Conservation (phyloP, 2,888 invertebrate species). For the Eupithecia abbreviata region DNA sequence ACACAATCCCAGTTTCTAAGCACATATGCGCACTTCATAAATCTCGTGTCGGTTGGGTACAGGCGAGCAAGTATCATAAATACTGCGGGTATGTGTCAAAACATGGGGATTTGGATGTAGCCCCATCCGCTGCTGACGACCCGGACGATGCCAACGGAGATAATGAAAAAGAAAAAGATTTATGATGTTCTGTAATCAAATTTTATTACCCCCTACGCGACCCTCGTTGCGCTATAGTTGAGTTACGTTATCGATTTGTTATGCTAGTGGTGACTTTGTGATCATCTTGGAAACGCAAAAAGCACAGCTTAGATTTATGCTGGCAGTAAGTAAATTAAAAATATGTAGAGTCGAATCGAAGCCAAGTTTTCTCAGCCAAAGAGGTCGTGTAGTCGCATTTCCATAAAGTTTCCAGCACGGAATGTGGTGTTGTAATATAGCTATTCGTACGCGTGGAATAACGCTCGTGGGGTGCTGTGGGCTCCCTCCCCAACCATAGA, state of each 20-base stretch:
- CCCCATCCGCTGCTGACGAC: constrained; percentile 62
- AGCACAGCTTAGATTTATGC: constrained; percentile 35
- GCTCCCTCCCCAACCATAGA: constrained; percentile 58
- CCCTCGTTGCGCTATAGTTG: constrained; percentile 63
- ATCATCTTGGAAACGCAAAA: constrained; percentile 26
- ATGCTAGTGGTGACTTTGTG: constrained; percentile 45
- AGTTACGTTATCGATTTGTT: constrained; percentile 64
- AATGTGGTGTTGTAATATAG: constrained; percentile 76
- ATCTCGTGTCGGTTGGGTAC: constrained; percentile 74
- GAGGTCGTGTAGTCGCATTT: constrained; percentile 69
- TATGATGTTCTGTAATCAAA: constrained; percentile 82
- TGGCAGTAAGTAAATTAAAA: constrained; percentile 45
- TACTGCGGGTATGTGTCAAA: constrained; percentile 79
- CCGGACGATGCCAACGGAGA: constrained; percentile 66
- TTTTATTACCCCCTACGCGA: constrained; percentile 75
- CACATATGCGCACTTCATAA: constrained; percentile 81
- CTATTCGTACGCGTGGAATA: constrained; percentile 71
- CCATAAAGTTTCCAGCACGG: constrained; percentile 73
- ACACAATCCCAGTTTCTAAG: constrained; percentile 71
- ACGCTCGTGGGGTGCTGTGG: constrained; percentile 53
- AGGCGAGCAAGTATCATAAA: constrained; percentile 74
- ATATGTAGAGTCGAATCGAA: constrained; percentile 56
- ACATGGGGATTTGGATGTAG: constrained; percentile 76
- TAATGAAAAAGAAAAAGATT: constrained; percentile 82
- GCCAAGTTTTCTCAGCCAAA: constrained; percentile 76